phyloP scores from a whole-genome alignment of 2,113 vertebrate species.

The Oncorhynchus kisutch region DNA sequence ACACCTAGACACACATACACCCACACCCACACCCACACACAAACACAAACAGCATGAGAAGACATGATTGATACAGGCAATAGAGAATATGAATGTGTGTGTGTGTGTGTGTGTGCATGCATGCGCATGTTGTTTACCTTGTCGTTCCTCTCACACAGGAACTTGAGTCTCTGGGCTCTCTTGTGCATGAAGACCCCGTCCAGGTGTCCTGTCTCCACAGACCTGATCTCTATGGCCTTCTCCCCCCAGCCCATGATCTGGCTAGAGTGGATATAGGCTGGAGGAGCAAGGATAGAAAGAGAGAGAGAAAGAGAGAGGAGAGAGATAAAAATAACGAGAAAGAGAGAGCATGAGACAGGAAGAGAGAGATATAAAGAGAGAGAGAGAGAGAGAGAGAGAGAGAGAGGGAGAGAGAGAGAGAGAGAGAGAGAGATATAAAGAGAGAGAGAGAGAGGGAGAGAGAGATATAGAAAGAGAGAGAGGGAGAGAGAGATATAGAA shows the following conservation, averaged over 20 bases:
- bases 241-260: slow-evolving; percentile 99
- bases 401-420: no score
- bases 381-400: no score
- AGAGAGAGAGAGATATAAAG: no score
- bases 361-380: no score
- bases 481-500: no score
- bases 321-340: not conserved
- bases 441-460: no score
- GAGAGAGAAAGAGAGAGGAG: not conserved
- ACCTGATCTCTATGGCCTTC: slow-evolving; percentile 99
- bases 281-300: slow-evolving; percentile 35
- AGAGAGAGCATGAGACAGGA: no score
- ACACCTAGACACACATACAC: slow-evolving; percentile 77
- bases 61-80: not conserved
- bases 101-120: not conserved
- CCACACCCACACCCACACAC: no score
- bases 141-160: slow-evolving; percentile 98
- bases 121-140: slow-evolving; percentile 78
- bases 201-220: slow-evolving; percentile 97
- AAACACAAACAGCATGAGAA: slow-evolving; percentile 75
- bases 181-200: slow-evolving; percentile 99
- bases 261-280: slow-evolving; percentile 99
- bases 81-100: not conserved
- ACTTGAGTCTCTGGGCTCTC: slow-evolving; percentile 97
- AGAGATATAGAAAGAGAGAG: no score